Conservation (phyloP, 1,140 invertebrate genomes). For the Phenacoccus solenopsis region DNA sequence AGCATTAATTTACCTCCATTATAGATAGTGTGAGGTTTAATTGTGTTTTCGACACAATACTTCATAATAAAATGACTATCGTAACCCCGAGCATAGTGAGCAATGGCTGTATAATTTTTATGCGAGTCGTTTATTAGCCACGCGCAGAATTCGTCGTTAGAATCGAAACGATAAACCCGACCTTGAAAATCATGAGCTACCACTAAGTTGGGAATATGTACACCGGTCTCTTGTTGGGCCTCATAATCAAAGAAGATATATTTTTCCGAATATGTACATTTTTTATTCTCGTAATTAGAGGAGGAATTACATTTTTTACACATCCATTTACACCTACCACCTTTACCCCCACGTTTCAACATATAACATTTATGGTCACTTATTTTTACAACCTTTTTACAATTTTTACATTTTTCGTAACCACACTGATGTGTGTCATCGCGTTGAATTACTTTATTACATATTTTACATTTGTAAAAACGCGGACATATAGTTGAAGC, state of each 20-base stretch:
- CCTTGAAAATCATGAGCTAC: constrained; percentile 7
- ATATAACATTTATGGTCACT: no score
- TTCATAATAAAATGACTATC: constrained; percentile 15
- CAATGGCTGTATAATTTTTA: constrained; percentile 15
- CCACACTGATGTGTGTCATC: neutral
- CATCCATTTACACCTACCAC: no score
- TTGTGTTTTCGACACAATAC: constrained; percentile 12
- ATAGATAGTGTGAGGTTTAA: constrained; percentile 12
- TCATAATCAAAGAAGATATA: constrained; percentile 19
- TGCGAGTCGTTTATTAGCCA: constrained; percentile 12
- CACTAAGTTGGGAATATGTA: constrained; percentile 16
- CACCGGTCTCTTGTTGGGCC: constrained; percentile 6
- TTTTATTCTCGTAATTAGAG: no score
- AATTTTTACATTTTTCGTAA: neutral
- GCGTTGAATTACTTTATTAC: neutral
- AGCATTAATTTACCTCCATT: constrained; percentile 14
- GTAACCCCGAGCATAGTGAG: constrained; percentile 11
- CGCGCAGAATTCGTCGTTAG: constrained; percentile 12
- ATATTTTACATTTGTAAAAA: constrained; percentile 4
- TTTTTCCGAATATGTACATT: constrained; percentile 17
- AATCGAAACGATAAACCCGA: neutral
- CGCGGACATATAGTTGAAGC: neutral
- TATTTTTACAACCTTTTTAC: no score
- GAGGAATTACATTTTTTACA: no score
- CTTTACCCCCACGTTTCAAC: no score